Evolutionary conservation across 1,140 invertebrate genomes (phyloP), one percentile per base, ranked within the genome.

Genomic region (Drosophila nikananu): DNA sequence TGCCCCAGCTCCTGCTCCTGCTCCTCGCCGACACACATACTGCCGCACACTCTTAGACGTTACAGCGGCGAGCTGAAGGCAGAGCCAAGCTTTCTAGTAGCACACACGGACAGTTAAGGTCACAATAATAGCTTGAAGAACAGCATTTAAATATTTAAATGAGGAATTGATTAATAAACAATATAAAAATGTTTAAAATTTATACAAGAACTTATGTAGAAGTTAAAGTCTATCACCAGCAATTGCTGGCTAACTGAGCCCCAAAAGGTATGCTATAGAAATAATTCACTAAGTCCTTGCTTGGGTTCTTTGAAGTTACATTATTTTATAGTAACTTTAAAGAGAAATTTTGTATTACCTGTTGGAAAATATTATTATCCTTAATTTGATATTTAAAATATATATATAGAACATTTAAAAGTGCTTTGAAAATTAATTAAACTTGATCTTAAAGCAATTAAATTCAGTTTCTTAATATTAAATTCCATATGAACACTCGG

Each of bases 1-100:
- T 23, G 30, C 35, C 39, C 49, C 58, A 23, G 61, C 61, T 51
- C 35, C 63, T 39, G n/a, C n/a, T n/a, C n/a, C n/a, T n/a, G 51
- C 19, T 30, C 52, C 61, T 68, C 42, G 49, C 52, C 62, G 37
- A 39, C 44, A 71, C 48, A 75, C 72, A 86, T 63, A 82, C 64
- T 37, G 64, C 23, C 52, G 65, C 77, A 76, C 71, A 79, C 83
- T 86, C 79, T 86, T 86, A 83, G 81, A 84, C 83, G 77, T 75
- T 84, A 75, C 77, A 83, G 67, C 77, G 55, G 70, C 81, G 75
- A 59, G 63, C 86, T 86, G 78, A 66, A 80, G 73, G 81, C 84
- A 90, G 75, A 86, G 84, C 81, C 81, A 89, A 79, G 86, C 82
- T 86, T 66, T 89, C 75, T 74, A 86, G 80, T 61, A 79, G 59